Evolutionary conservation across 1,140 invertebrate genomes (phyloP), one percentile per base, ranked within the genome.

Genomic region (Trichogramma pretiosum): DNA sequence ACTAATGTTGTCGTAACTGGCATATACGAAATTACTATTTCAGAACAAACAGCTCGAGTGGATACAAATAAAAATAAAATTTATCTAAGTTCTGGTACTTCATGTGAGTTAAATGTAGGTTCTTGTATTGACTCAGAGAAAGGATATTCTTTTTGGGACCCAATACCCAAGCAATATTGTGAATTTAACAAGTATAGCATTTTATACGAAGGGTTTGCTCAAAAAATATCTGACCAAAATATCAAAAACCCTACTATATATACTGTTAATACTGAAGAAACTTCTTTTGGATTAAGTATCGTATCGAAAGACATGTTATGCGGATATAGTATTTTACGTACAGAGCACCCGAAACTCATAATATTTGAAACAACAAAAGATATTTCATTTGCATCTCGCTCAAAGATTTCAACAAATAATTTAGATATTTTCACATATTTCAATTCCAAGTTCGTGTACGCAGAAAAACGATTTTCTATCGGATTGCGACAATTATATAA

Each of bases 371-470:
- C 32, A 7, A n/a, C 4, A n/a, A 5, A 16, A n/a, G 5, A n/a
- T 7, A 4, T n/a, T 8, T 7, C n/a, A n/a, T 34, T 34, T 34
- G 32, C n/a, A 4, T n/a, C n/a, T n/a, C 3, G 5, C 5, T 5
- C 5, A 16, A 37, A 37, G 21, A 17, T 19, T 18, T 18, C 10
- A 4, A 7, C 17, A 4, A 5, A 16, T 3, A 19, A 37, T 37
- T 37, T 37, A 37, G 11, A 37, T 37, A 18, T 37, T 13, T 37
- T 37, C 19, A 18, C 35, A 5, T 37, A 37, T 37, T 16, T 37
- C 8, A 37, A 4, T 4, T 37, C 5, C 8, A 37, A 37, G 21
- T 4, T 13, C 17, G 14, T 19, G 14, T 37, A 37, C 35, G 35
- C 7, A 19, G 3, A 8, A 16, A 37, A 37, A 19, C 21, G 9